phyloP scores from a whole-genome alignment of 2,888 invertebrate genomes.

The Ischnura elegans region DNA sequence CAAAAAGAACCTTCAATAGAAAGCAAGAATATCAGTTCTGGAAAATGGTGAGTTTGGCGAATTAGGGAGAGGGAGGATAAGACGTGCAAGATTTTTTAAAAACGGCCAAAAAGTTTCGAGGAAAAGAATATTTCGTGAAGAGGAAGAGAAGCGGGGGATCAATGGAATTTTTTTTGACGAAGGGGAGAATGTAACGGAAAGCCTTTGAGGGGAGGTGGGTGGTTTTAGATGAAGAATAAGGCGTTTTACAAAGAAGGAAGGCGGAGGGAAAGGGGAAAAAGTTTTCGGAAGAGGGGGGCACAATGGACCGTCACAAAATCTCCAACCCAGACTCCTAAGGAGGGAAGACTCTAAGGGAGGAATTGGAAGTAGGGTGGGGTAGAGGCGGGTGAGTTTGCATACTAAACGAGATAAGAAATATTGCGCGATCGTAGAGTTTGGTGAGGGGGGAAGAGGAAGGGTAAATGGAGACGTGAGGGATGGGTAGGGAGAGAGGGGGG shows the following conservation, averaged over 20 bases:
- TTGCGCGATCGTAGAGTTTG: neutral
- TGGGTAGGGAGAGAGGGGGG: neutral
- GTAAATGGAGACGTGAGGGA: no score
- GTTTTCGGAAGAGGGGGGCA: neutral
- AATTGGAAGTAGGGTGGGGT: neutral
- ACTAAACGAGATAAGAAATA: slow-evolving; percentile 63
- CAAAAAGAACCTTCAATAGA: neutral
- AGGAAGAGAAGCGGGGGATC: neutral
- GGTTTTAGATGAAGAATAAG: neutral
- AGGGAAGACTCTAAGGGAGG: neutral
- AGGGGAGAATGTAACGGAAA: neutral
- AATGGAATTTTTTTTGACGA: neutral
- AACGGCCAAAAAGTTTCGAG: neutral
- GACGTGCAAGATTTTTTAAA: neutral
- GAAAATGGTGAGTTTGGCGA: neutral
- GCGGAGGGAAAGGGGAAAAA: neutral
- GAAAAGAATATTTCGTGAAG: neutral
- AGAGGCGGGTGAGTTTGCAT: slow-evolving; percentile 50
- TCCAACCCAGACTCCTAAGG: neutral
- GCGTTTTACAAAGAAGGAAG: no score
- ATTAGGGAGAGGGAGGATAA: neutral
- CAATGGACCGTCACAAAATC: slow-evolving; percentile 1
- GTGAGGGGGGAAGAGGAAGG: neutral
- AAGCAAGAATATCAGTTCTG: neutral
- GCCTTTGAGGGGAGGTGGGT: neutral